phyloP scores from a whole-genome alignment of 2,888 invertebrate genomes.

The Eristalis arbustorum region DNA sequence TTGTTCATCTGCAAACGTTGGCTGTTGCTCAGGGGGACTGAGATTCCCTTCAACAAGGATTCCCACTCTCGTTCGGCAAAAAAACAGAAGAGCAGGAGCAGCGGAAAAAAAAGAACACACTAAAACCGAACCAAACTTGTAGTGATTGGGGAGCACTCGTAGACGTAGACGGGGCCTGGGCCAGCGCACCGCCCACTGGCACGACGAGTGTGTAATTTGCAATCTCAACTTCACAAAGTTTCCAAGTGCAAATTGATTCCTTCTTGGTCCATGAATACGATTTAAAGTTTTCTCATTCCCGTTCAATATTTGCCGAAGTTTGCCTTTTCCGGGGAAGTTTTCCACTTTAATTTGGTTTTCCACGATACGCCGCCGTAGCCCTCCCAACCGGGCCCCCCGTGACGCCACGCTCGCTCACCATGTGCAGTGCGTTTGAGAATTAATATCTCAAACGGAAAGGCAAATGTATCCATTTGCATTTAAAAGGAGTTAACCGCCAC shows the following conservation, averaged over 20 bases:
- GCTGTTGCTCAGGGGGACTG: not conserved
- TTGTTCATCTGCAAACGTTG: not conserved
- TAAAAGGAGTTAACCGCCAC: not conserved
- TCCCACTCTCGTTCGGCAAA: constrained; percentile 11
- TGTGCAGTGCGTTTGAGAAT: not conserved
- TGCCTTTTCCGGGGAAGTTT: constrained; percentile 42
- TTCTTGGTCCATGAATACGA: constrained; percentile 61
- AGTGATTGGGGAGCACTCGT: constrained; percentile 1
- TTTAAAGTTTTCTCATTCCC: constrained; percentile 68
- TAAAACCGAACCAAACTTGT: not conserved
- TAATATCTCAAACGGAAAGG: not conserved
- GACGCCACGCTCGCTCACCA: not conserved
- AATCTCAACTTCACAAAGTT: constrained; percentile 53
- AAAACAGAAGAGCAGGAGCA: constrained; percentile 20
- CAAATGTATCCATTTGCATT: not conserved
- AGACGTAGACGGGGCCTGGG: not conserved
- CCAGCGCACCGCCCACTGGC: constrained; percentile 20
- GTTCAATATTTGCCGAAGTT: constrained; percentile 53
- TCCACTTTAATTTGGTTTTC: constrained; percentile 51
- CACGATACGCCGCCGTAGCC: not conserved
- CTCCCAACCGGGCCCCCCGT: not conserved
- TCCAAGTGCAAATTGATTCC: constrained; percentile 61
- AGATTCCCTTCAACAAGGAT: constrained; percentile 6
- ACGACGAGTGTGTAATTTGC: constrained; percentile 37
- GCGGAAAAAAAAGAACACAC: not conserved